Conservation (phyloP, 2,888 invertebrate genomes). For the Stenichneumon culpator region DNA sequence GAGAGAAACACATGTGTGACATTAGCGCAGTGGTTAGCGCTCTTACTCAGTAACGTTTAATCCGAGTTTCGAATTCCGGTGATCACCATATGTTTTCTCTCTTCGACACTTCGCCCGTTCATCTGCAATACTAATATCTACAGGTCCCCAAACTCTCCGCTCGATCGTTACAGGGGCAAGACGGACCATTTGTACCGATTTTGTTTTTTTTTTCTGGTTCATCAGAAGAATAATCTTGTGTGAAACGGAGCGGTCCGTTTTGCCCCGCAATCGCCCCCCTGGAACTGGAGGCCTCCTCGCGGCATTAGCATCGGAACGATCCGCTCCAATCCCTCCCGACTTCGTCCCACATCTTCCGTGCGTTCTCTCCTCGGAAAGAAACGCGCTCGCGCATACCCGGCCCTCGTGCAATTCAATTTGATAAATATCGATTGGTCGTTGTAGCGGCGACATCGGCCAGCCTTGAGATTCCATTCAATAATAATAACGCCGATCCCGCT, state of each 20-base stretch:
- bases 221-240: no score
- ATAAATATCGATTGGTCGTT: conserved; percentile 80
- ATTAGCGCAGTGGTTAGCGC: no score
- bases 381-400: conserved; percentile 14
- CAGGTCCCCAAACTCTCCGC: no score
- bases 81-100: no score
- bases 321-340: conserved; percentile 66
- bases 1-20: no score
- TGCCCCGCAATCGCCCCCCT: neutral
- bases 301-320: conserved; percentile 77
- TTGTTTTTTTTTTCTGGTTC: no score
- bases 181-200: no score
- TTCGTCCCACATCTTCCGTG: conserved; percentile 52
- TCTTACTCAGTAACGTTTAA: no score
- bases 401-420: conserved; percentile 76
- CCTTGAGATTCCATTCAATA: conserved; percentile 82
- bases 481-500: conserved; percentile 72
- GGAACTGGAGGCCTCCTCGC: conserved; percentile 23
- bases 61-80: no score
- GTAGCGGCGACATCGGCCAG: conserved; percentile 56
- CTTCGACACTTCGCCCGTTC: no score
- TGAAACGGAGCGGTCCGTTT: neutral
- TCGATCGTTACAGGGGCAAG: no score
- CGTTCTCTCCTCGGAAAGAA: conserved; percentile 19
- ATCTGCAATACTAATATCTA: no score